Base-by-base conservation (phyloP, 2,113 vertebrate genomes). In the Lophochroa leadbeateri region DNA sequence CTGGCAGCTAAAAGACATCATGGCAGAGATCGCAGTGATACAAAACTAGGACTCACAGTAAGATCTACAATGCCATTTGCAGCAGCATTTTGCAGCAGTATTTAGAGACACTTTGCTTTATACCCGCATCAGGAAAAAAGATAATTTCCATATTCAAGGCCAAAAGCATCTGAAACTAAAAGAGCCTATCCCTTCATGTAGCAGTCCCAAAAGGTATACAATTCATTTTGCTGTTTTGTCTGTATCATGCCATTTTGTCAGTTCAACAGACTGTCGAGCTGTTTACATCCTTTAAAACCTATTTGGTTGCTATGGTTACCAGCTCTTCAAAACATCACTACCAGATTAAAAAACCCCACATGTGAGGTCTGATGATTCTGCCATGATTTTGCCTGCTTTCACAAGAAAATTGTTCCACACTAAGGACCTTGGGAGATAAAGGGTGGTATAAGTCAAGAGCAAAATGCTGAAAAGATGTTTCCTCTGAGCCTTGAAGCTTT, bases 251-350 rank as follows among this genome's bases (percentile, higher is more conserved):
- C 52, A 79, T 96, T 93, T 93, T 69, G 41, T 93, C 92, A 89
- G 90, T 89, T 95, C 90, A 94, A 93, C 60, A 93, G 72, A 69
- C 65, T 57, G 33, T 74, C 92, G 88, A 90, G 93, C 65, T 72
- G 46, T 85, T 91, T 94, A 81, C 83, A 91, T 83, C 58, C 74
- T 82, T 82, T 92, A 93, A 93, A 93, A 86, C 58, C 72, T 89
- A 52, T 78, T 92, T 92, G 8, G 96, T 96, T 95, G 37, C 92
- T 88, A 96, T 93, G 83, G 95, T 69, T 91, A 96, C 86, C 16
- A 93, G 65, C 77, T 74, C 80, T 94, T 93, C 88, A 93, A 96
- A 96, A 92, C 72, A 92, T 79, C 78, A 49, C 52, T 57, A 82
- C 21, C 10, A 79, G 65, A 68, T 90, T 0, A 31, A 82, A 35